Base-by-base conservation (phyloP, 1,140 invertebrate species). In the Acromyrmex echinatior region DNA sequence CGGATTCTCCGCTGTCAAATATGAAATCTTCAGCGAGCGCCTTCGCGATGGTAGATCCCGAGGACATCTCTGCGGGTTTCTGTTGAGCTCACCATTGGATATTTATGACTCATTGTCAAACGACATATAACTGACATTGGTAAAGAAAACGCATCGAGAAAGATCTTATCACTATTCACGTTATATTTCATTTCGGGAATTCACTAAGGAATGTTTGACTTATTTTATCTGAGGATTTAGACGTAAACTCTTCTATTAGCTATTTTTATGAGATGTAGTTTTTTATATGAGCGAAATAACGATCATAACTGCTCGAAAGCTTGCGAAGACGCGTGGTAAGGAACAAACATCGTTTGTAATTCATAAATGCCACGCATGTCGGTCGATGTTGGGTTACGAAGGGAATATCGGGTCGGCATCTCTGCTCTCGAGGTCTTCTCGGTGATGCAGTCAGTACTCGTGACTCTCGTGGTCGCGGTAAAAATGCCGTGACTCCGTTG, bases 331-430 rank as follows among this genome's bases (percentile, higher is more conserved):
- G 31, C 14, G 28, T 56, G 65, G 3, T 39, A 16, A 70, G 49
- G 39, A 39, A 35, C 51, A 60, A 80, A 60, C 76, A 71, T 88
- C 71, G 68, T 49, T 88, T 76, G 86, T 78, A 90, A 88, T 90
- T 91, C 76, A 88, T 71, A 84, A 90, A 91, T 88, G 82, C 78
- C 53, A 60, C 73, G 81, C 90, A 80, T 87, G 89, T 91, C 86
- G 79, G 18, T 45, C 28, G 58, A 76, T 63, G 66, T 53, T 74
- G 68, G 85, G 35, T 87, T 76, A 87, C 39, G 86, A 65, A 84
- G 71, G 53, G 56, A 86, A 88, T 91, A 91, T 91, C 90, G 66
- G 81, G 71, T 85, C 78, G 82, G 89, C 89, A 91, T 91, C 90
- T 87, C 66, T 86, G 51, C 62, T 90, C 88, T 87, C 82, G 76